Conservation (phyloP, 1,140 invertebrate species). For the Nebria ingens region DNA sequence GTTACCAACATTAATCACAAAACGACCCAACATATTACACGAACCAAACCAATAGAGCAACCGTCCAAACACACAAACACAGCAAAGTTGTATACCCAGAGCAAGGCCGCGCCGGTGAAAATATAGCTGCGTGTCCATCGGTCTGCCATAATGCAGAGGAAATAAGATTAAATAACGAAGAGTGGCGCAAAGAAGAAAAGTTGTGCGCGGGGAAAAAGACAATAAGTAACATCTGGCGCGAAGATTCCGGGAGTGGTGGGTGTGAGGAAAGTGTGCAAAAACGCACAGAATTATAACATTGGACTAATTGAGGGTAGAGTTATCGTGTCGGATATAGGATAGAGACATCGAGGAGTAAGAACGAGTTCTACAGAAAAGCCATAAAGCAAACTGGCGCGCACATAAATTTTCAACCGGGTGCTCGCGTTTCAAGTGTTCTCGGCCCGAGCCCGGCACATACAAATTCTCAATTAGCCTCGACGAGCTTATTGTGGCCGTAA, state of each 20-base stretch:
- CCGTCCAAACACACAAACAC: not conserved
- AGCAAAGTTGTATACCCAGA: not conserved
- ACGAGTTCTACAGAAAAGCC: slow-evolving; percentile 9
- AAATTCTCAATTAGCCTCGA: not conserved
- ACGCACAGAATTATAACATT: slow-evolving; percentile 4
- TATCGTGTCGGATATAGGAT: not conserved
- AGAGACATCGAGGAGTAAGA: not conserved
- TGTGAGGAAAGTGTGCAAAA: not conserved
- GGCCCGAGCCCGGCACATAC: not conserved
- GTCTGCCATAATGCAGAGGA: no score
- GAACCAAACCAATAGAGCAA: not conserved
- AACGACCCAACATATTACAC: slow-evolving; percentile 2
- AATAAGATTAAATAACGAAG: not conserved
- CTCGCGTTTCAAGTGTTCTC: not conserved
- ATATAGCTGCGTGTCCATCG: not conserved
- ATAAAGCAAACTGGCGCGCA: slow-evolving; percentile 3
- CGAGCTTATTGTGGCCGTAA: not conserved
- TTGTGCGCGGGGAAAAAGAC: not conserved
- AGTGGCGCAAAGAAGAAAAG: not conserved
- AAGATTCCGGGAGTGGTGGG: not conserved
- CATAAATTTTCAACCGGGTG: slow-evolving; percentile 8
- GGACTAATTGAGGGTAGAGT: not conserved
- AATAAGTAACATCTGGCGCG: slow-evolving; percentile 2
- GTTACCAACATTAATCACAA: slow-evolving; percentile 5
- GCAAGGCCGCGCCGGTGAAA: not conserved